Base-by-base conservation (phyloP, 2,888 invertebrate species). In the Andrena haemorrhoa region DNA sequence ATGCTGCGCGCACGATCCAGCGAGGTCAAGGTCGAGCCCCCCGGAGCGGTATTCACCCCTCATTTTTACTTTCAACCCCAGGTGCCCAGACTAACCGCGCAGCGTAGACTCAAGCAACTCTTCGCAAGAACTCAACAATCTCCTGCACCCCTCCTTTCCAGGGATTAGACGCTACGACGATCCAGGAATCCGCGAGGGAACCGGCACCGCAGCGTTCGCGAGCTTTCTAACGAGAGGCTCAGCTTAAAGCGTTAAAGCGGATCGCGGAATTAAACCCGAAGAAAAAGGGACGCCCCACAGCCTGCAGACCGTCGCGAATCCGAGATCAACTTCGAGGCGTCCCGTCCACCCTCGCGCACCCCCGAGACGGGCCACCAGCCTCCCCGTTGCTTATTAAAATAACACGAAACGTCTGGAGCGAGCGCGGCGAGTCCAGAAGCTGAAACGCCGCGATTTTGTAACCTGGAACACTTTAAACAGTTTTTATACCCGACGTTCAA, bases 191-290 rank as follows among this genome's bases (percentile, higher is more conserved):
- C 71, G 71, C 70, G 71, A 69, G 66, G 73, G 70, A 73, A 77
- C 63, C 12, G 23, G 56, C 23, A 12, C 56, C 56, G 58, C 76
- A 69, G 75, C 53, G n/a, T 56, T 10, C 29, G 71, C 86, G 76
- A 86, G 86, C 77, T 82, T 80, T 84, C 84, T 88, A 87, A 87
- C 86, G 86, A 87, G 79, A 64, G 65, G 70, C 60, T 71, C 72
- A 61, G 84, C 77, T 87, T 87, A 88, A 87, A 87, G 81, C 86
- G 51, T 87, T 87, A 87, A 87, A 87, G 88, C 63, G 73, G 88
- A 86, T 78, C 82, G 81, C 73, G 61, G 41, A 49, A 72, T 58
- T 72, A 65, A 73, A 31, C 47, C n/a, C 12, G 12, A 26, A 31
- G 23, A 23, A 23, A 65, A 56, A 20, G 68, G 26, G n/a, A 20